Base-by-base conservation (phyloP, 1,140 invertebrate genomes). In the Mamestra configurata region DNA sequence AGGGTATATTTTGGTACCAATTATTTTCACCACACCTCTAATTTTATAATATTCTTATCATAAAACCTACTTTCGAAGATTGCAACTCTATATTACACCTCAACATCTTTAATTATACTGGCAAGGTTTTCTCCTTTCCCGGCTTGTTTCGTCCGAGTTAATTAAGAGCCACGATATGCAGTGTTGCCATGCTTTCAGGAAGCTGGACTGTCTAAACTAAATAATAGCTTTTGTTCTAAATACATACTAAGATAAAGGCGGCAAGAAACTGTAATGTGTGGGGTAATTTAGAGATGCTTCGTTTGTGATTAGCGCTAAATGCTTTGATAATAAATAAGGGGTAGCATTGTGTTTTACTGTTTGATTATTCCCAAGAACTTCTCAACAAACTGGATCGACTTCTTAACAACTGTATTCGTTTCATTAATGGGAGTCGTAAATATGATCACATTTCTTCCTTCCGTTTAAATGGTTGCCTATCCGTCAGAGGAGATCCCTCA, bases 161-260 rank as follows among this genome's bases (percentile, higher is more conserved):
- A 71, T 71, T 71, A 71, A 71, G 8, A 37, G 15, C 22, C 10
- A 13, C 8, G 24, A 71, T 71, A 71, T 71, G 46, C 68, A 71
- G 35, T 66, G 40, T 40, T 20, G 64, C 40, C 20, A 24, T 24
- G 22, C 13, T 55, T 55, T 37, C 10, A 24, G 40, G 64, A 46
- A 24, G 13, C 64, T 46, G 24, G 18, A 24, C 13, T 22, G 59
- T 64, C 35, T 64, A 40, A 68, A 24, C 40, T 46, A 61, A 61
- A 35, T 61, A 20, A 35, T 18, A 7, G 68, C 68, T 53, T 53
- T 71, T 71, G 68, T 71, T 71, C 61, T 66, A 40, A 66, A 66
- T 66, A 66, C 1, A 35, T 11, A 11, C 37, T 20, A 49, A 49
- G 64, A 46, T 31, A 53, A 27, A 70, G 15, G 7, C 24, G 46